These are phyloP conservation scores for Phoenicopterus ruber DNA, from an alignment of 2,113 vertebrate genomes.

Conservation along the genomic window DNA sequence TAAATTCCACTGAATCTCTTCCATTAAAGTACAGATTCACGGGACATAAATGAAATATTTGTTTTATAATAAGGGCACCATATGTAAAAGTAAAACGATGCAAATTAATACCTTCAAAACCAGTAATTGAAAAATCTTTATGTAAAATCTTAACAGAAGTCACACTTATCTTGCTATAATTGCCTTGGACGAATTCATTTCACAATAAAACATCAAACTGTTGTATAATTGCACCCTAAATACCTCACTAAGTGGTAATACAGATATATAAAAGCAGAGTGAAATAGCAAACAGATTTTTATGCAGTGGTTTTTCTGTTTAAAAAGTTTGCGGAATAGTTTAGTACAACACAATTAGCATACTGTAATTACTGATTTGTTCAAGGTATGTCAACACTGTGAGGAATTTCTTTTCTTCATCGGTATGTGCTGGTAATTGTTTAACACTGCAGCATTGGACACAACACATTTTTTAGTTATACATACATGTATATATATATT, in stretches of 20 bases:
- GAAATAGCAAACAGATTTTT: conserved; percentile 40
- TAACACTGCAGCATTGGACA: conserved; percentile 46
- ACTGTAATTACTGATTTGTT: conserved; percentile 55
- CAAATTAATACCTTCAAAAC: conserved; percentile 25
- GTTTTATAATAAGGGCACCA: background rate
- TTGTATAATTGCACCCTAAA: conserved; percentile 58
- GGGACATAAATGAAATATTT: background rate
- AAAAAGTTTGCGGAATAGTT: conserved; percentile 48
- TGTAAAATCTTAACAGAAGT: conserved; percentile 38
- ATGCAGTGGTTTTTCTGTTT: conserved; percentile 24
- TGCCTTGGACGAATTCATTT: conserved; percentile 25
- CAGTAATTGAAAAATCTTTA: conserved; percentile 15
- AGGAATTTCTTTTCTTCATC: background rate
- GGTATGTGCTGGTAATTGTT: conserved; percentile 28
- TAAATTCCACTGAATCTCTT: background rate
- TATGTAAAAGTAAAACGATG: background rate
- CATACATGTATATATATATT: conserved; percentile 23
- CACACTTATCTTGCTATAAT: conserved; percentile 16
- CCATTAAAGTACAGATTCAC: background rate
- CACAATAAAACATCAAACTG: conserved; percentile 55
- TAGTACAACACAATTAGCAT: conserved; percentile 64
- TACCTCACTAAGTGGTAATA: conserved; percentile 51
- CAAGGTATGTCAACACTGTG: conserved; percentile 48
- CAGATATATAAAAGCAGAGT: conserved; percentile 53
- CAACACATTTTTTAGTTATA: conserved; percentile 40